A percentile compares a stretch with the other conserved stretches of the same genome.
phyloP scores from a whole-genome alignment of 2,797 vertebrate genomes.

The Eulemur mongoz region DNA sequence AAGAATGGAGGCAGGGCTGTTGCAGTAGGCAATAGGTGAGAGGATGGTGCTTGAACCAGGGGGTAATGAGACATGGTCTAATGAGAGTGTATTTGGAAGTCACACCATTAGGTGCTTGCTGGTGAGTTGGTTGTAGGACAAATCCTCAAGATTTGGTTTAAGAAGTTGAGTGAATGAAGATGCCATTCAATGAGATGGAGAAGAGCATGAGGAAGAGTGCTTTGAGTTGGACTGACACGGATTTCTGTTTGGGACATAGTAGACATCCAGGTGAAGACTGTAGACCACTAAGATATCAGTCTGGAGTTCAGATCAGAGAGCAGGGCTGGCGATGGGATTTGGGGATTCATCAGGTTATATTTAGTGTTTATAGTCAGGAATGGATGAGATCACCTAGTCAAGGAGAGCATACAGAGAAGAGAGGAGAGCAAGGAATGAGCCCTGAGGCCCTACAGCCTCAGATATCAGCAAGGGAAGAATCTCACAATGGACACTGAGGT shows the following conservation, averaged over 20 bases:
- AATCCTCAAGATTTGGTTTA: background rate
- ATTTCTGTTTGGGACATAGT: background rate
- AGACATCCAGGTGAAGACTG: background rate
- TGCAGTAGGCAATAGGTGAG: background rate
- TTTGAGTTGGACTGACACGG: background rate
- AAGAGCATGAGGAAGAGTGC: background rate
- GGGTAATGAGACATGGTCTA: background rate
- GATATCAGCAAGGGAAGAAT: background rate
- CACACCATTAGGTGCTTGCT: background rate
- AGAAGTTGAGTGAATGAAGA: background rate
- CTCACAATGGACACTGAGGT: background rate
- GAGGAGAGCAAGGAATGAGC: background rate
- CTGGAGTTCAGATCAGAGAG: background rate
- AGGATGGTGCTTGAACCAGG: background rate
- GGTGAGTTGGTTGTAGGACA: background rate
- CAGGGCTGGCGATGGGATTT: background rate
- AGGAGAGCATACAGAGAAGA: background rate
- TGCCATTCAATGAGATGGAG: background rate
- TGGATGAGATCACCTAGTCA: background rate
- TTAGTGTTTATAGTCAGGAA: background rate
- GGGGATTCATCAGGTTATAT: background rate
- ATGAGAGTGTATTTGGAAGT: background rate
- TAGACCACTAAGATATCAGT: background rate
- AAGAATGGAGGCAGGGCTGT: background rate
- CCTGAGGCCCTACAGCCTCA: background rate